Percentiles rank a stretch among this genome's conserved stretches.
These are phyloP conservation scores for Helicolenus hilgendorfi DNA, from an alignment of 2,797 vertebrate genomes.

Conservation along the genomic window DNA sequence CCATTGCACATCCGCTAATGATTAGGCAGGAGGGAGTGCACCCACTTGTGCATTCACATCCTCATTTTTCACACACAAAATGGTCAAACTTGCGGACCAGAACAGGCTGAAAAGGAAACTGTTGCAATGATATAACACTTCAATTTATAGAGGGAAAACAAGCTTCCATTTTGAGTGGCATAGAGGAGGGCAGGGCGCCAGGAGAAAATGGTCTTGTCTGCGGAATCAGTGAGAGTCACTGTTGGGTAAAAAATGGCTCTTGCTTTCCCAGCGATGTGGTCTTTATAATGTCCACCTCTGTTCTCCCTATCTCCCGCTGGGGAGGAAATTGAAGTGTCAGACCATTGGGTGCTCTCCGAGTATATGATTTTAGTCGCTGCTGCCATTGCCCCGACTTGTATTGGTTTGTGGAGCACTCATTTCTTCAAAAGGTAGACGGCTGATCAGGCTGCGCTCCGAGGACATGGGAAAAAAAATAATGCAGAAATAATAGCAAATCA, in stretches of 20 bases:
- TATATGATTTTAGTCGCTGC: constrained; percentile 79
- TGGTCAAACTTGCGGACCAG: constrained; percentile 56
- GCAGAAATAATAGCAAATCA: constrained; percentile 39
- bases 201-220: constrained; percentile 81
- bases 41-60: constrained; percentile 55
- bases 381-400: constrained; percentile 66
- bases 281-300: constrained; percentile 81
- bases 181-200: constrained; percentile 46
- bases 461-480: constrained; percentile 16
- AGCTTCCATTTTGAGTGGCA: constrained; percentile 72
- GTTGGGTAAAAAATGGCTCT: constrained; percentile 75
- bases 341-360: constrained; percentile 69
- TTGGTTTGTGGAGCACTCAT: constrained; percentile 68
- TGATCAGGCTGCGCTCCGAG: constrained; percentile 41
- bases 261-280: constrained; percentile 67
- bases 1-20: constrained; percentile 81
- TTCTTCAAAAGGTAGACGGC: constrained; percentile 69
- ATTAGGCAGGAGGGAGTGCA: constrained; percentile 67
- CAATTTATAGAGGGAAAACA: constrained; percentile 76
- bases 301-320: constrained; percentile 83
- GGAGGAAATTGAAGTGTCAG: constrained; percentile 90
- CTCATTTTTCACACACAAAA: constrained; percentile 44
- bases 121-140: constrained; percentile 45
- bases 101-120: constrained; percentile 52
- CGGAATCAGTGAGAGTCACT: constrained; percentile 49